Conservation (phyloP, 2,797 vertebrate genomes). For the Cyprinella venusta region DNA sequence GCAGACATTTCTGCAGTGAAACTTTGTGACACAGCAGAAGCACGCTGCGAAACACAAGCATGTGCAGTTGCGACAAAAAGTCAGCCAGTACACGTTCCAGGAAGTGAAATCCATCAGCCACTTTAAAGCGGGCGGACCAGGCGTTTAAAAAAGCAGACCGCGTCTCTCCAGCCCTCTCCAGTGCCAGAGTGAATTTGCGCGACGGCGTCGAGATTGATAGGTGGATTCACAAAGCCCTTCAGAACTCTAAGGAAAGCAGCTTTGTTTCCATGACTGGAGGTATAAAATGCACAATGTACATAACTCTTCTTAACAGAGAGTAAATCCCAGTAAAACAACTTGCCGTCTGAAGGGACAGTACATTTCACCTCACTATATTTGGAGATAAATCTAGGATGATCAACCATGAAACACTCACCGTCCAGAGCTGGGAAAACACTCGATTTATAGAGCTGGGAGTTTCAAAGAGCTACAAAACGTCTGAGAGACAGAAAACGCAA, state of each 20-base stretch:
- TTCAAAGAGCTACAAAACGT: constrained; percentile 71
- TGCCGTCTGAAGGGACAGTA: constrained; percentile 72
- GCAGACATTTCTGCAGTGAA: not conserved
- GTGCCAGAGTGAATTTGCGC: constrained; percentile 68
- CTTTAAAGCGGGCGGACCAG: constrained; percentile 43
- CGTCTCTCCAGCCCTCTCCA: constrained; percentile 52
- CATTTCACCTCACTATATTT: constrained; percentile 79
- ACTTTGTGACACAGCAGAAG: not conserved
- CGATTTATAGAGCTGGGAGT: constrained; percentile 72
- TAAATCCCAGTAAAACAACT: constrained; percentile 80
- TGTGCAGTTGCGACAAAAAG: constrained; percentile 7
- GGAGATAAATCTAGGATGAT: constrained; percentile 83
- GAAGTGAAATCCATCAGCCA: constrained; percentile 32
- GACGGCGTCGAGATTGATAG: constrained; percentile 71
- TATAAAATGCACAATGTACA: constrained; percentile 76
- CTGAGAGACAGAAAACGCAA: constrained; percentile 73
- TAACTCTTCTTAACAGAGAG: constrained; percentile 80
- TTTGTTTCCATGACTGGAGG: constrained; percentile 72
- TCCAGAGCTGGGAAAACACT: constrained; percentile 58
- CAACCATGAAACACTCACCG: constrained; percentile 75
- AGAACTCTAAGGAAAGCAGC: constrained; percentile 72
- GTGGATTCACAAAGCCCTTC: constrained; percentile 72
- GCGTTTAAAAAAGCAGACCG: constrained; percentile 51
- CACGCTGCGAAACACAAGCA: not conserved
- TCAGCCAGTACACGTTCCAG: not conserved